These are phyloP conservation scores for Agrochola litura DNA, from an alignment of 2,888 invertebrate genomes.

Conservation along the genomic window DNA sequence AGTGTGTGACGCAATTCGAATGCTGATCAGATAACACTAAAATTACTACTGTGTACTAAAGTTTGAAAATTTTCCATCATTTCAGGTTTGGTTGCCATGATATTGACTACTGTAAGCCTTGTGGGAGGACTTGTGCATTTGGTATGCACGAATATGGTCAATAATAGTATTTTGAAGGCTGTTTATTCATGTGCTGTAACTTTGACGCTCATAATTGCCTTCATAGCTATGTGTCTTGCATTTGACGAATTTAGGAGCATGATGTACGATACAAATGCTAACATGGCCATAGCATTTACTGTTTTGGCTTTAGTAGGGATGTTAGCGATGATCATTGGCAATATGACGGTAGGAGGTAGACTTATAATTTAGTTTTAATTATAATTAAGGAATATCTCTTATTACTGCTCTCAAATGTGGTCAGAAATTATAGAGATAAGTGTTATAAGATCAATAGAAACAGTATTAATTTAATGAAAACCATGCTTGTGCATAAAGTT, in stretches of 20 bases:
- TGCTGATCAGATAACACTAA: too few relatives aligned
- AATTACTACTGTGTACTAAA: not conserved
- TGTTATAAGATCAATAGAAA: not conserved
- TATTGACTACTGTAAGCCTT: conserved; percentile 75
- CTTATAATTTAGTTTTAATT: conserved; percentile 2
- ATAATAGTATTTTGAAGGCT: conserved; percentile 55
- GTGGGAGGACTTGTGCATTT: conserved; percentile 76
- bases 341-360: conserved; percentile 46
- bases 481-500: not conserved
- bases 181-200: conserved; percentile 71
- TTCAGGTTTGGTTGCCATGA: conserved; percentile 79
- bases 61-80: conserved; percentile 24
- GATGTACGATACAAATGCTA: conserved; percentile 63
- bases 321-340: conserved; percentile 64
- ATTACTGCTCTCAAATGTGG: not conserved
- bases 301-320: conserved; percentile 74
- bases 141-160: conserved; percentile 54
- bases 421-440: not conserved
- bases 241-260: conserved; percentile 65
- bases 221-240: conserved; percentile 71
- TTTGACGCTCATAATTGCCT: conserved; percentile 74
- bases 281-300: conserved; percentile 72
- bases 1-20: not conserved
- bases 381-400: not conserved
- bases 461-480: not conserved